Base-by-base conservation (phyloP, 2,797 vertebrate genomes). In the Alfaro cultratus region DNA sequence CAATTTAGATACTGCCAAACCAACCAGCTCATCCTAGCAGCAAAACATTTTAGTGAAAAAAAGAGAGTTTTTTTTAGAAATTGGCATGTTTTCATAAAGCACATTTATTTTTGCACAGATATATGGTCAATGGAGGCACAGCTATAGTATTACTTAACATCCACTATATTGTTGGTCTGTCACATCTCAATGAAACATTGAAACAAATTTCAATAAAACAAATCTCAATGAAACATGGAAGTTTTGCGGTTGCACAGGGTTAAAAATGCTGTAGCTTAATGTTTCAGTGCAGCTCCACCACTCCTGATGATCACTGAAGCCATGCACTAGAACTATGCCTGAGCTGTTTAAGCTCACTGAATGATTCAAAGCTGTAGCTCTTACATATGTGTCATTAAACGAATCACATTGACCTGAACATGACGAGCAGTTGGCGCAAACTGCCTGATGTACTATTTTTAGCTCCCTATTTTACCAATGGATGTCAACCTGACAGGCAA, bases 281-380 rank as follows among this genome's bases (percentile, higher is more conserved):
- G 49, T 55, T 72, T 45, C 74, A 80, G 31, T 77, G 74, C 79
- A 83, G 74, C 79, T 78, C 72, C 73, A 86, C 80, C 45, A 13
- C 75, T 80, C 16, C 57, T 70, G 51, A 79, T 46, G 34, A 15
- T 90, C 78, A 79, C 79, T 18, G 43, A 55, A 73, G 80, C 79
- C 73, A 77, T 70, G 73, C 31, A 71, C 78, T 1, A 9, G 23
- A 68, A 80, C 88, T 88, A 86, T 82, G 83, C 85, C 79, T 80
- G 76, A 90, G 82, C 73, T 84, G 80, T 76, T 88, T 79, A 83
- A 85, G n/a, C 86, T 89, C 81, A 78, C 85, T 91, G 64, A 90
- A 93, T 88, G 82, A 92, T 92, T 91, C 78, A 93, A 89, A 49
- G 34, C 57, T 23, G 8, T 18, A 11, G 41, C 78, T 81, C 57